Conservation (phyloP, 2,113 vertebrate genomes). For the Bubo bubo region DNA sequence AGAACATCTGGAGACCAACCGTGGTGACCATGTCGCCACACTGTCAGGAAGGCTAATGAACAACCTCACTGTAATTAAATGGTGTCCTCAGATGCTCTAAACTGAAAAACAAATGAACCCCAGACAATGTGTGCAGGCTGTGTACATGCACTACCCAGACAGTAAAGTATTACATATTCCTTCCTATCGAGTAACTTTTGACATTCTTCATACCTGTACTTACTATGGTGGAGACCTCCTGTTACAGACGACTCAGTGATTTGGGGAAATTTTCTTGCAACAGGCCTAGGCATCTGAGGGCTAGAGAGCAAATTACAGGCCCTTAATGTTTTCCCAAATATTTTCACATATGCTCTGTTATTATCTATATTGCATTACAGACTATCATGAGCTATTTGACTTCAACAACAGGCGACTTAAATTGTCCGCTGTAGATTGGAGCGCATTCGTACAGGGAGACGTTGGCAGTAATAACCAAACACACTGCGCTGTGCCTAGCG, state of each 20-base stretch:
- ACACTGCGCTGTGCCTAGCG: not conserved
- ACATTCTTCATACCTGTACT: not conserved
- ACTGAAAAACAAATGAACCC: not conserved
- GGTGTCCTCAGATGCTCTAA: not conserved
- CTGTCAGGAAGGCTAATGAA: conserved; percentile 4
- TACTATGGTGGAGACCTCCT: not conserved
- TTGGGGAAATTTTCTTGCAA: not conserved
- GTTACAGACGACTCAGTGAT: not conserved
- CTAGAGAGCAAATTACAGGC: conserved; percentile 43
- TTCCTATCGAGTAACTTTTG: not conserved
- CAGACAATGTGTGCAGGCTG: not conserved
- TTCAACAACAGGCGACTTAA: conserved; percentile 3
- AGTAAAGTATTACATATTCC: not conserved
- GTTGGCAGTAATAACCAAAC: not conserved
- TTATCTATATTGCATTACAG: conserved; percentile 42
- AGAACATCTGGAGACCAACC: not conserved
- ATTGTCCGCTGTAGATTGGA: not conserved
- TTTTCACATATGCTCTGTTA: conserved; percentile 30
- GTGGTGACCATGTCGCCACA: fast-evolving
- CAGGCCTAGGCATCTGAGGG: not conserved
- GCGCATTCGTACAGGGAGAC: fast-evolving
- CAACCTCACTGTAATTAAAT: not conserved
- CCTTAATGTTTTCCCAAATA: conserved; percentile 20
- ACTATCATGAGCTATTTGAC: conserved; percentile 15
- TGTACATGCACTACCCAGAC: not conserved